Evolutionary conservation across 2,113 vertebrate genomes (phyloP), one percentile per base, ranked within the genome.

Genomic region (Lynx canadensis): DNA sequence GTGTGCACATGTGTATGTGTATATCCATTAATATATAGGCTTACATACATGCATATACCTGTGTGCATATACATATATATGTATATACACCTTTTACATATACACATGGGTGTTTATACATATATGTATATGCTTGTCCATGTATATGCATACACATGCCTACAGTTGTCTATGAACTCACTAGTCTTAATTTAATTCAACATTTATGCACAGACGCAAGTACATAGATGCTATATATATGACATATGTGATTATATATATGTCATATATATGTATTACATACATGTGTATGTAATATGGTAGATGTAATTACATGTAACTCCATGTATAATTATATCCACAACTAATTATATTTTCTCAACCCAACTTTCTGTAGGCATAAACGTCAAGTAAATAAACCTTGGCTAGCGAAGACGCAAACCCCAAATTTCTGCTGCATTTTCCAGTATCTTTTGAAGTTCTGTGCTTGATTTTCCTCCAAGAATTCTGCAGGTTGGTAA

Each of bases 321-420:
- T 45, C 10, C 29, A 6, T 12, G 31, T 50, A 31, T 16, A 60
- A 60, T 60, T 23, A 8, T 23, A 60, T 41, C 50, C 21, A 2
- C 36, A 23, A 33, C 4, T 57, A 41, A 45, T 60, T 69, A 69
- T 23, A 16, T 55, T 4, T 1, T 8, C 7, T 69, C 50, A 7
- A 36, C 36, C 63, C 10, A 27, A 9, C n/a, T 41, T 66, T 87
- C 18, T 38, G 29, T 4, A n/a, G 57, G 16, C 4, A 5, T 41
- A 33, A 21, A 7, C 8, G 4, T 38, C 12, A 31, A 31, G 31
- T 19, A 15, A 45, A 57, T 29, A 21, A 36, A 80, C 15, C 9
- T 25, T 3, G 13, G 65, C 1, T 7, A 0, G 4, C 5, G 60
- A 10, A 11, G 3, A 1, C 7, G 6, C 10, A 45, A 57, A n/a